Percentiles rank a stretch among this genome's conserved stretches.
Conservation (phyloP, 2,797 vertebrate genomes). For the Natrix natrix region DNA sequence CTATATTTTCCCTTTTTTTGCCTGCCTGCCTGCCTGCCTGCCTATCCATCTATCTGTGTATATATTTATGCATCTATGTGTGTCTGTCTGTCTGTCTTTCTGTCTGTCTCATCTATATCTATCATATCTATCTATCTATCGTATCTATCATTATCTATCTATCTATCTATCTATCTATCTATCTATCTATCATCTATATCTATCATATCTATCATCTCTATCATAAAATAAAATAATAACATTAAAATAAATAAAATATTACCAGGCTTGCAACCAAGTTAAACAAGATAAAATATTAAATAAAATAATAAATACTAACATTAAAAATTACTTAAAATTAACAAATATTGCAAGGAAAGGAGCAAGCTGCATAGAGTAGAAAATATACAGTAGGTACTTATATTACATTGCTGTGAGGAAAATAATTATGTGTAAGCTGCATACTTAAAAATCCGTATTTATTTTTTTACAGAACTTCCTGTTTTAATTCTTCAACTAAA, state of each 20-base stretch:
- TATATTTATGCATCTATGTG: too few relatives aligned
- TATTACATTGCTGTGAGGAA: not conserved
- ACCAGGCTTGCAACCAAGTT: not conserved
- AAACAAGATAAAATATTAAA: not conserved
- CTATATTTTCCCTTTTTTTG: not conserved
- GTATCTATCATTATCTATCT: too few relatives aligned
- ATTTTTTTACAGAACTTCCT: not conserved
- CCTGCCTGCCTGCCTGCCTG: not conserved
- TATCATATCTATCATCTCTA: too few relatives aligned
- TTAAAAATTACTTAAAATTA: not conserved
- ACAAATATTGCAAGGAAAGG: not conserved
- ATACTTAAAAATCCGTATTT: not conserved
- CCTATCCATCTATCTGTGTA: not conserved
- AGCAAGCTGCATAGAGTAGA: not conserved
- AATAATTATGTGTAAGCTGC: not conserved
- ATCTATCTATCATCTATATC: not conserved
- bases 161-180: too few relatives aligned
- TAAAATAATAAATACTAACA: not conserved
- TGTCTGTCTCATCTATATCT: too few relatives aligned
- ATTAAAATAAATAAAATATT: not conserved
- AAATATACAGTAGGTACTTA: not conserved
- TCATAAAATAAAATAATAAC: not conserved
- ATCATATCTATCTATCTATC: too few relatives aligned
- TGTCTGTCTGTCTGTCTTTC: too few relatives aligned
- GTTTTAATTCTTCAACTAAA: not conserved